Evolutionary conservation across 2,113 vertebrate species (phyloP).

Genomic region (Ciconia boyciana): DNA sequence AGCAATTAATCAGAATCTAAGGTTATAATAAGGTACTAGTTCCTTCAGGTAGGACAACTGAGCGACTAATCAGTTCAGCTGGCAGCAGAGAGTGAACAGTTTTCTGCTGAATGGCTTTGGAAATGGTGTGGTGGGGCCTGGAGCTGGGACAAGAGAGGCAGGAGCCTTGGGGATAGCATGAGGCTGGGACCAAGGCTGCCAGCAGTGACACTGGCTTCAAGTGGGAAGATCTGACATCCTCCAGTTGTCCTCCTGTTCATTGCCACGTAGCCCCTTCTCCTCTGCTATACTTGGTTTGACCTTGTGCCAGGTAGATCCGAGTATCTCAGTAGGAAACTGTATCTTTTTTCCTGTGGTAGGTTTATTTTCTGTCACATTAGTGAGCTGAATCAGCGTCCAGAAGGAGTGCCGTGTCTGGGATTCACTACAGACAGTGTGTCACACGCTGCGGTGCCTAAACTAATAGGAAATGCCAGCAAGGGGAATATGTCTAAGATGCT

Average conservation of each 20-base stretch:
- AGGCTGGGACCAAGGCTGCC: not conserved
- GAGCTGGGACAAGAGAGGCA: not conserved
- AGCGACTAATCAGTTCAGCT: not conserved
- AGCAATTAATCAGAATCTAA: not conserved
- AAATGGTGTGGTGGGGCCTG: not conserved
- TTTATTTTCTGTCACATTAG: not conserved
- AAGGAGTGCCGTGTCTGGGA: not conserved
- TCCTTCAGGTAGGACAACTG: not conserved
- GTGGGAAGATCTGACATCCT: not conserved
- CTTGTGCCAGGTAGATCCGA: not conserved
- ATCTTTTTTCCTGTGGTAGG: not conserved
- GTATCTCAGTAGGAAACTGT: not conserved
- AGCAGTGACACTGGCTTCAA: not conserved
- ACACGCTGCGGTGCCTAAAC: not conserved
- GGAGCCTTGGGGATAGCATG: not conserved
- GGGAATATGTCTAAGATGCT: not conserved
- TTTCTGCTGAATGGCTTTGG: not conserved
- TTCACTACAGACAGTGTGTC: not conserved
- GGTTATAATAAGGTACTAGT: not conserved
- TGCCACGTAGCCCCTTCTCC: not conserved
- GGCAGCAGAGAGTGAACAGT: not conserved
- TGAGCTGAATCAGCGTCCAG: not conserved
- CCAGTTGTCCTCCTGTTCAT: not conserved
- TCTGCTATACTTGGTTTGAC: not conserved
- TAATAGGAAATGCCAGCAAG: not conserved